Base-by-base conservation (phyloP, 2,888 invertebrate genomes). In the Brachyptera risi region DNA sequence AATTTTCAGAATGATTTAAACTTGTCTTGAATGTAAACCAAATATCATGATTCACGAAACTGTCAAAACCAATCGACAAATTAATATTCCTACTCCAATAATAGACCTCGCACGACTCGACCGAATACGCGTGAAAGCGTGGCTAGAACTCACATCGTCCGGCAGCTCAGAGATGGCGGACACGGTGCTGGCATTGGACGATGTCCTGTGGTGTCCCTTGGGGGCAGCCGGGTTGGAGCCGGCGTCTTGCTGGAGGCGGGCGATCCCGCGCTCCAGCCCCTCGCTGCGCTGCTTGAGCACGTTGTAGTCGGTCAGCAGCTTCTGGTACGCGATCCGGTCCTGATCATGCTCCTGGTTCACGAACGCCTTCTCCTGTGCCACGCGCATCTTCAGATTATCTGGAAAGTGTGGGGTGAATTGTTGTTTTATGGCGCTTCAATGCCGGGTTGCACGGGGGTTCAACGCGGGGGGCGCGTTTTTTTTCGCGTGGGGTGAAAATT, bases 241-340 rank as follows among this genome's bases (percentile, higher is more conserved):
- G 47, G 35, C 37, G 31, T 61, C 56, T 11, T 54, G 4, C 66
- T 71, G 49, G 70, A 63, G 69, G 27, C 73, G 69, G 3, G 75
- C 73, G 49, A 83, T 67, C 66, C 79, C 77, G 66, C 75, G 83
- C 75, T 84, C 83, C 66, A 87, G 73, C 47, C 82, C 80, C 71
- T 92, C 92, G 40, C 84, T 78, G 38, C 86, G 79, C 69, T 89
- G 87, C 70, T 92, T 92, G 65, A 93, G 70, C 37, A 84, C 82
- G 68, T 90, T 86, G 68, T 89, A 89, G 23, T 92, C 88, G 24
- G 88, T 86, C 17, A 95, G 76, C 27, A 94, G 74, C 69, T 88
- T 87, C 77, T 94, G 94, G 68, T 94, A 87, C 51, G 91, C 88
- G 63, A 85, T 83, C 35, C 90, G 78, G 70, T 93, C 92, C 27